Evolutionary conservation across 2,797 vertebrate genomes (phyloP).

Genomic region (Lerista edwardsae): DNA sequence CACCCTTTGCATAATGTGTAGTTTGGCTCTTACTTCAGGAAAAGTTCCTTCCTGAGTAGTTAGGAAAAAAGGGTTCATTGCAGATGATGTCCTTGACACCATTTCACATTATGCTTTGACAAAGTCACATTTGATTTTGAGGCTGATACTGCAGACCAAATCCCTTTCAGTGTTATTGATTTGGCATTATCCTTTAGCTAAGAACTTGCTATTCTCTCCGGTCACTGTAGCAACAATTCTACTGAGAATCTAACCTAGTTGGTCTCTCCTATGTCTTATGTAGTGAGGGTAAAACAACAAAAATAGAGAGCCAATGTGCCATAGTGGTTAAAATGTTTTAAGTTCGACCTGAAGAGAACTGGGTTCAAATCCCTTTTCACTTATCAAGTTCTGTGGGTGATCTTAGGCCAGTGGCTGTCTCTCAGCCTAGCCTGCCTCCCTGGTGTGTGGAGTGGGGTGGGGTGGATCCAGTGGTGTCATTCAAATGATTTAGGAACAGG

Average conservation of each 20-base stretch:
- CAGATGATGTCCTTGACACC: background rate
- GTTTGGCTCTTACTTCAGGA: background rate
- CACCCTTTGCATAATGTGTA: background rate
- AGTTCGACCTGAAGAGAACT: too few relatives aligned
- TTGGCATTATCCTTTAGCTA: background rate
- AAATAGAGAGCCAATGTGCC: too few relatives aligned
- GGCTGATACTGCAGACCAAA: background rate
- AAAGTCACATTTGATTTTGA: background rate
- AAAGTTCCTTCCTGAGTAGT: background rate
- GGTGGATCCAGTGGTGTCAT: too few relatives aligned
- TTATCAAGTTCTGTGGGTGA: too few relatives aligned
- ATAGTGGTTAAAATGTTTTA: too few relatives aligned
- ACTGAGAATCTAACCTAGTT: background rate
- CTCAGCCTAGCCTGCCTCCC: too few relatives aligned
- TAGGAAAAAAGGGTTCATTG: background rate
- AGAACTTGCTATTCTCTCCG: background rate
- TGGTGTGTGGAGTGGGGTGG: too few relatives aligned
- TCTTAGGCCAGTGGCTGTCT: too few relatives aligned
- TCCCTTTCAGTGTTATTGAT: background rate
- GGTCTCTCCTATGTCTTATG: background rate
- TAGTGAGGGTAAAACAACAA: background rate
- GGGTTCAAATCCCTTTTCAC: too few relatives aligned
- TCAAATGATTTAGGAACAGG: too few relatives aligned
- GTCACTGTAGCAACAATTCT: background rate
- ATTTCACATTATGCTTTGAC: background rate